Evolutionary conservation across 2,113 vertebrate genomes (phyloP), one percentile per base, ranked within the genome.

Genomic region (Piprites chloris): DNA sequence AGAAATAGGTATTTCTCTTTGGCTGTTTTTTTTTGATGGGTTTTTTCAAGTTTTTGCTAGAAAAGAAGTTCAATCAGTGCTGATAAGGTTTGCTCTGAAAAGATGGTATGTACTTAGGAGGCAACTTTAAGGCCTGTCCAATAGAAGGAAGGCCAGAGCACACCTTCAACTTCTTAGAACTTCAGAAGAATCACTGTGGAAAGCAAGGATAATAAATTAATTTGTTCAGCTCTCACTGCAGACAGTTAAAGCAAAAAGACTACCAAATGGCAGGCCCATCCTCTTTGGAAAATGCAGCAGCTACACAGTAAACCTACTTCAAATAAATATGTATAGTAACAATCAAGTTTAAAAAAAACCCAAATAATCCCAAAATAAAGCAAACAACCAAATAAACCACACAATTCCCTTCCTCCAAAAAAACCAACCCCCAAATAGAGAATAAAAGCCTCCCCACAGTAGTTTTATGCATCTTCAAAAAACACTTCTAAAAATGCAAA

Each of bases 11-110:
- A 15, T 44, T 67, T 47, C 53, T 37, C 1, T 35, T 53, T 49
- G 9, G 2, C 11, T 42, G 7, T 3, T 1, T 5, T 26, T 28
- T 47, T 66, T 33, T 4, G 2, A 9, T 11, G 5, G 5, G 0
- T 0, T 20, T 49, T 35, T 66, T 67, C 5, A 41, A 73, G 23
- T 22, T 26, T 75, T 71, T 78, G 17, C 39, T 72, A 79, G 62
- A 50, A 72, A 78, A 58, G 4, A 85, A 82, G 12, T 53, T 77
- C 32, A 27, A 11, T 28, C 14, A 47, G 59, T 47, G 37, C 9
- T 66, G 37, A 39, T 42, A 52, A 72, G 13, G 35, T 47, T 85
- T 78, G 27, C 28, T 62, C 46, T 62, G 24, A 85, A 33, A 61
- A 47, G 28, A n/a, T 30, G 3, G 1, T 26, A 66, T 22, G 19